These are phyloP conservation scores for Zele albiditarsus DNA, from an alignment of 2,888 invertebrate genomes.

Conservation along the genomic window DNA sequence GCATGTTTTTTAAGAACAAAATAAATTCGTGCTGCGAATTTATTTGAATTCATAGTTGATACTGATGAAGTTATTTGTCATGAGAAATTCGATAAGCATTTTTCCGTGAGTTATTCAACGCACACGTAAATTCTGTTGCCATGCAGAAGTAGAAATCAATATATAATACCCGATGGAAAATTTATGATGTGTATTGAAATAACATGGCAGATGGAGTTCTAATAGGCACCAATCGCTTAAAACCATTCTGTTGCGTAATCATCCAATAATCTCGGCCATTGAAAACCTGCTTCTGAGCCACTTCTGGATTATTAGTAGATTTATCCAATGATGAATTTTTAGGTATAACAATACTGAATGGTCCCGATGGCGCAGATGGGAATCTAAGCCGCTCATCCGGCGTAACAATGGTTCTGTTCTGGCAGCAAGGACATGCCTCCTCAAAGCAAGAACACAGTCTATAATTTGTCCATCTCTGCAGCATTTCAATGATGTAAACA, in stretches of 20 bases:
- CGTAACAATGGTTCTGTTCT: slow-evolving; percentile 1
- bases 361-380: background rate
- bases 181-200: slow-evolving; percentile 77
- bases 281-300: slow-evolving; percentile 76
- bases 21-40: no score
- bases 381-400: background rate
- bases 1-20: no score
- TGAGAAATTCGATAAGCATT: no score
- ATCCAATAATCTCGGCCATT: slow-evolving; percentile 87
- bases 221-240: slow-evolving; percentile 81
- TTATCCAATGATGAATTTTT: slow-evolving; percentile 66
- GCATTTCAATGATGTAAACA: slow-evolving; percentile 80
- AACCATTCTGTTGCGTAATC: slow-evolving; percentile 77
- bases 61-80: no score
- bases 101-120: no score
- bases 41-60: no score
- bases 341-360: background rate
- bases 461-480: slow-evolving; percentile 42
- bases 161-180: background rate
- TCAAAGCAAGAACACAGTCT: slow-evolving; percentile 8
- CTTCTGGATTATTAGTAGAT: slow-evolving; percentile 49
- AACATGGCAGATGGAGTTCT: slow-evolving; percentile 85
- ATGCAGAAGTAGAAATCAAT: background rate
- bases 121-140: background rate
- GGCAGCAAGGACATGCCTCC: slow-evolving; percentile 26